phyloP scores from a whole-genome alignment of 2,888 invertebrate genomes.

The Drosophila helvetica region DNA sequence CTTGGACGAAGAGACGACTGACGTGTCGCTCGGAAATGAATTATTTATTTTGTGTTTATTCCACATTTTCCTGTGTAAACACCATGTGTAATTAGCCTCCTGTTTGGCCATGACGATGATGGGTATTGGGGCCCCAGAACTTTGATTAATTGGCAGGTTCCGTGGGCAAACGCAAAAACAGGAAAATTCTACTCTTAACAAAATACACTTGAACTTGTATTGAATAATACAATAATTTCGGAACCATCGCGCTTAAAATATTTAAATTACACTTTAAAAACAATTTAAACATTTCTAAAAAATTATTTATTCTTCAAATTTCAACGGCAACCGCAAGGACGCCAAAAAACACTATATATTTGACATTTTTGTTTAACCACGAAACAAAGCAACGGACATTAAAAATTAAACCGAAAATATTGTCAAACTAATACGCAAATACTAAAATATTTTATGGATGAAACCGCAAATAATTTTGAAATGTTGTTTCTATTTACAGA shows the following conservation, averaged over 20 bases:
- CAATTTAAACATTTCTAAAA: not conserved
- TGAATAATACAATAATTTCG: too few relatives aligned
- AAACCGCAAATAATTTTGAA: conserved; percentile 50
- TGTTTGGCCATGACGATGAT: conserved; percentile 29
- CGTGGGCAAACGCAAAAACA: too few relatives aligned
- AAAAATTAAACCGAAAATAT: conserved; percentile 22
- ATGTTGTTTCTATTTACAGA: not conserved
- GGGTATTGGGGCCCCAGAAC: too few relatives aligned
- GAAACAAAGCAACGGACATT: conserved; percentile 8
- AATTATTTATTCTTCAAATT: conserved; percentile 1
- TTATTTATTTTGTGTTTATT: conserved; percentile 61
- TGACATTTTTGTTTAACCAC: conserved; percentile 18
- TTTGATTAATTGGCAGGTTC: not conserved
- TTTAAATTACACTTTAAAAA: too few relatives aligned
- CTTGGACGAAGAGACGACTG: not conserved
- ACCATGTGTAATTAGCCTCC: conserved; percentile 48
- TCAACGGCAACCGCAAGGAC: conserved; percentile 12
- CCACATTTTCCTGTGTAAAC: conserved; percentile 49
- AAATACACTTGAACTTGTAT: too few relatives aligned
- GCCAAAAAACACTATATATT: conserved; percentile 16
- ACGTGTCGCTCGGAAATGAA: conserved; percentile 42
- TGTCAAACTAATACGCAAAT: conserved; percentile 14
- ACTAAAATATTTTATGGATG: conserved; percentile 15
- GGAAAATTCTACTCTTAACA: too few relatives aligned
- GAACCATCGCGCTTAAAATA: too few relatives aligned